A percentile compares a stretch with the other conserved stretches of the same genome.
These are phyloP conservation scores for Anthopleura sola DNA, from an alignment of 64 coral and sea anemone species.

Conservation along the genomic window DNA sequence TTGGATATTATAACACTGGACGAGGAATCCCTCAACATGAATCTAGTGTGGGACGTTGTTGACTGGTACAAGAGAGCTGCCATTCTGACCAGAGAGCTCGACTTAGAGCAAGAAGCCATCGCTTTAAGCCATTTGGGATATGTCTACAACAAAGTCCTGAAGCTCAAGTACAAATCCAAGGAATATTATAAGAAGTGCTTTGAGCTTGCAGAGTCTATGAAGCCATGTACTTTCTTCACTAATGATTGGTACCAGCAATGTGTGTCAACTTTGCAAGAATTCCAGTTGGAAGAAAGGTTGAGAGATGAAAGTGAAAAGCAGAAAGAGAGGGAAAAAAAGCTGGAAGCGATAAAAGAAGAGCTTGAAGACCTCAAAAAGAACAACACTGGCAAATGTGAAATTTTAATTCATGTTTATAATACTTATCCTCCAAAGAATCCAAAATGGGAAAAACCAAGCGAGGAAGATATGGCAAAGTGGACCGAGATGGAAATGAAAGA, in stretches of 20 bases:
- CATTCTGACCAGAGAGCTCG: constrained; percentile 64
- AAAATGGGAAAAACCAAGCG: constrained; percentile 48
- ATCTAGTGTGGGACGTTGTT: constrained; percentile 68
- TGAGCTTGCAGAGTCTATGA: constrained; percentile 66
- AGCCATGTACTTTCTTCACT: constrained; percentile 60
- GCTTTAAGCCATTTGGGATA: constrained; percentile 52
- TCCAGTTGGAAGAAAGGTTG: constrained; percentile 33
- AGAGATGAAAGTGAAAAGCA: constrained; percentile 47
- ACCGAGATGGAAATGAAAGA: constrained; percentile 2
- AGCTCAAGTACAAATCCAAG: constrained; percentile 46
- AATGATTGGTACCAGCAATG: constrained; percentile 63
- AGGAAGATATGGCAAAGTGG: constrained; percentile 51
- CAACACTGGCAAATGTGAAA: not conserved
- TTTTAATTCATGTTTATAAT: constrained; percentile 48
- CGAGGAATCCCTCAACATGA: constrained; percentile 61
- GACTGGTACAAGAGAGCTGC: constrained; percentile 87
- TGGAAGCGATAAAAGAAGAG: constrained; percentile 32
- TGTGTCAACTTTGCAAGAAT: constrained; percentile 31
- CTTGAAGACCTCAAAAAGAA: constrained; percentile 7
- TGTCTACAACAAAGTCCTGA: constrained; percentile 76
- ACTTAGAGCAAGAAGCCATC: constrained; percentile 82
- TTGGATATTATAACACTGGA: constrained; percentile 33
- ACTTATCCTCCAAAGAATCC: constrained; percentile 45
- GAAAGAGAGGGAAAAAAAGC: constrained; percentile 10
- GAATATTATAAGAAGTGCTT: constrained; percentile 57